Evolutionary conservation across 2,888 invertebrate genomes (phyloP).

Genomic region (Nyleta sp.): DNA sequence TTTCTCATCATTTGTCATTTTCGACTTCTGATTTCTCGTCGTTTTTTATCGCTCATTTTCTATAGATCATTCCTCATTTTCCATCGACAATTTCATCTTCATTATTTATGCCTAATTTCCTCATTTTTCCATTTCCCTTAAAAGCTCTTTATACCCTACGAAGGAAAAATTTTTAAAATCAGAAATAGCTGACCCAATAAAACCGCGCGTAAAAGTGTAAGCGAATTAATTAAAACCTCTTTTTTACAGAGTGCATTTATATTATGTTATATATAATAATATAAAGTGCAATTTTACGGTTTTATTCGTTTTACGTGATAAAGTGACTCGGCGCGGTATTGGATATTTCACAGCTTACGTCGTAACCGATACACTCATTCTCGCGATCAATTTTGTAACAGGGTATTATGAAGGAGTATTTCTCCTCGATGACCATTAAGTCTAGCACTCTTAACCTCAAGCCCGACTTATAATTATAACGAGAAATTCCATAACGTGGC

Average conservation of each 20-base stretch:
- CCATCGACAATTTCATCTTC: too few relatives aligned
- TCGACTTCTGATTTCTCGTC: too few relatives aligned
- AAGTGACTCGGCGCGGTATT: slow-evolving; percentile 8
- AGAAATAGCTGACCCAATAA: slow-evolving; percentile 11
- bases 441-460: slow-evolving; percentile 32
- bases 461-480: slow-evolving; percentile 39
- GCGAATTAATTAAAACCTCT: slow-evolving; percentile 28
- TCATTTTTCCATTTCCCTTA: slow-evolving; percentile 9
- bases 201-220: slow-evolving; percentile 16
- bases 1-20: too few relatives aligned
- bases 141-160: background rate
- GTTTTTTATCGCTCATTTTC: too few relatives aligned
- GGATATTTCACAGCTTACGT: slow-evolving; percentile 27
- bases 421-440: slow-evolving; percentile 39
- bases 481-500: slow-evolving; percentile 17
- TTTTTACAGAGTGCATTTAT: slow-evolving; percentile 27
- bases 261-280: slow-evolving; percentile 32
- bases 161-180: slow-evolving; percentile 11
- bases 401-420: slow-evolving; percentile 29
- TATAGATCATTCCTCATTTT: too few relatives aligned
- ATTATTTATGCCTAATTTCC: background rate
- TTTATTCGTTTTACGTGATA: slow-evolving; percentile 36
- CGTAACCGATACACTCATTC: slow-evolving; percentile 39
- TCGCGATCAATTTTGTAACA: slow-evolving; percentile 41
- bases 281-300: slow-evolving; percentile 26